Evolutionary conservation across 92 coral and sea anemone genomes (phyloP).

Genomic region (Parazoanthus atlanticus): DNA sequence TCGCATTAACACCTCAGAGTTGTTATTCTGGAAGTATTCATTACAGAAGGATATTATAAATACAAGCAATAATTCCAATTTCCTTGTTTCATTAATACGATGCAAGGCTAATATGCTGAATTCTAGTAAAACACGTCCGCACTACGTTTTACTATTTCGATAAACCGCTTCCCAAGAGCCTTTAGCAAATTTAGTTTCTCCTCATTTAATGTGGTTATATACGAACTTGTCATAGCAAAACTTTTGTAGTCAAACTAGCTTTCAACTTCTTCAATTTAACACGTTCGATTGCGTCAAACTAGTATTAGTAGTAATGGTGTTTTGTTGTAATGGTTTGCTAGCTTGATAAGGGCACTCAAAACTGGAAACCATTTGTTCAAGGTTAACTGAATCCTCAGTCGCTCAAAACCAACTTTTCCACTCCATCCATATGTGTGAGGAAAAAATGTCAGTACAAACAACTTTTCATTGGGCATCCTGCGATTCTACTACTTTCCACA

Average conservation of each 20-base stretch:
- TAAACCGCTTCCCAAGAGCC: background rate
- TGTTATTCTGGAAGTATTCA: background rate
- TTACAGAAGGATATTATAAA: slow-evolving; percentile 11
- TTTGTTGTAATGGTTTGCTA: background rate
- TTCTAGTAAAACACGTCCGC: background rate
- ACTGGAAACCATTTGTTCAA: no score
- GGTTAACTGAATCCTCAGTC: no score
- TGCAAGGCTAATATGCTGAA: background rate
- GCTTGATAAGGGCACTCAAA: background rate
- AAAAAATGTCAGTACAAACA: background rate
- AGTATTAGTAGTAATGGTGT: background rate
- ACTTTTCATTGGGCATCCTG: background rate
- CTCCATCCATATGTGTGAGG: no score
- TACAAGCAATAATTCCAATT: background rate
- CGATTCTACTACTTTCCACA: background rate
- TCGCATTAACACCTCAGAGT: background rate
- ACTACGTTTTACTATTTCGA: background rate
- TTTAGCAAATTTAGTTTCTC: background rate
- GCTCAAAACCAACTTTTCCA: no score
- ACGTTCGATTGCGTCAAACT: background rate
- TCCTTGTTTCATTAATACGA: background rate
- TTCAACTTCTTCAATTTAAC: background rate
- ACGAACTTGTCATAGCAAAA: background rate
- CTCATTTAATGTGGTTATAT: background rate
- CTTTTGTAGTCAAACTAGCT: background rate